phyloP scores from a whole-genome alignment of 2,888 invertebrate species.

The Epicampocera succincta region DNA sequence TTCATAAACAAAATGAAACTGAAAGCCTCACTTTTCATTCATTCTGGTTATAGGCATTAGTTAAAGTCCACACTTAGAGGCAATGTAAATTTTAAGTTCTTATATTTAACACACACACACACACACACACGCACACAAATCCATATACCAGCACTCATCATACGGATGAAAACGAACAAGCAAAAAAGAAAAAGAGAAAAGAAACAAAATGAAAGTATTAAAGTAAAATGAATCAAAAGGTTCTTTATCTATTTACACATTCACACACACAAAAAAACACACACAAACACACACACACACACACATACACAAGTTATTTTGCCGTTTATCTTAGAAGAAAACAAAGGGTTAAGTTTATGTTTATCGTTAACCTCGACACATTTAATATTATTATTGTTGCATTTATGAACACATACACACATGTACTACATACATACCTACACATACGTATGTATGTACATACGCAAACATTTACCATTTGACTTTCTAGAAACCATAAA shows the following conservation, averaged over 20 bases:
- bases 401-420: not conserved
- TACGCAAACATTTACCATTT: constrained; percentile 11
- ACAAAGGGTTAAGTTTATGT: constrained; percentile 61
- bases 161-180: not conserved
- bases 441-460: not conserved
- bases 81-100: constrained; percentile 57
- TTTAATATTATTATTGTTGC: constrained; percentile 54
- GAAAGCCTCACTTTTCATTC: constrained; percentile 32
- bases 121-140: not conserved
- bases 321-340: constrained; percentile 2
- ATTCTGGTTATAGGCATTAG: constrained; percentile 45
- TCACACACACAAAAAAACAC: too few relatives aligned
- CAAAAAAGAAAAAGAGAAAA: too few relatives aligned
- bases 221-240: constrained; percentile 45
- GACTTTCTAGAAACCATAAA: constrained; percentile 12
- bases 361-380: constrained; percentile 65
- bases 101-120: constrained; percentile 10
- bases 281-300: not conserved
- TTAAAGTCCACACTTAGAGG: constrained; percentile 50
- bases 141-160: too few relatives aligned
- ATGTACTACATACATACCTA: too few relatives aligned
- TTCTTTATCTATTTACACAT: constrained; percentile 21
- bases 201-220: not conserved
- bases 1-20: constrained; percentile 45
- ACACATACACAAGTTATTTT: not conserved